A percentile compares a stretch with the other conserved stretches of the same genome.
phyloP scores from a whole-genome alignment of 2,113 vertebrate genomes.

The Lonchura striata region DNA sequence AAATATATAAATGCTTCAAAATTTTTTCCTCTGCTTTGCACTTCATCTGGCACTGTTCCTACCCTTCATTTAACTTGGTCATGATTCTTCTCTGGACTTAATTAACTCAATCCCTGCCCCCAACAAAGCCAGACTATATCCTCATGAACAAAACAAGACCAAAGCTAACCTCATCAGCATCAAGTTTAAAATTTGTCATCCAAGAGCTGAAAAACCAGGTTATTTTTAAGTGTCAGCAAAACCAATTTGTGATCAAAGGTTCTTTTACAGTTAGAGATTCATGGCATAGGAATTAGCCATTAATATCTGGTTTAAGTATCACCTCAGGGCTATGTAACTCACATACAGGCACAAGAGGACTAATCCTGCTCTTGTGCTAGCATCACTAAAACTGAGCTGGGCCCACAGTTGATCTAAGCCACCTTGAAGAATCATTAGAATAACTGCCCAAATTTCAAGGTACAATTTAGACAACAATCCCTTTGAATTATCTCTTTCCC shows the following conservation, averaged over 20 bases:
- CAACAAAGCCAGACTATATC: not conserved
- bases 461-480: not conserved
- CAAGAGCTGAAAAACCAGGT: not conserved
- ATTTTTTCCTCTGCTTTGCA: not conserved
- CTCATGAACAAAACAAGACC: not conserved
- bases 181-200: not conserved
- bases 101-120: not conserved
- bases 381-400: not conserved
- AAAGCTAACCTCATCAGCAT: not conserved
- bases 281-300: not conserved
- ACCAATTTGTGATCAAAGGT: not conserved
- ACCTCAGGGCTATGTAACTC: not conserved
- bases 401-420: not conserved
- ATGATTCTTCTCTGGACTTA: not conserved
- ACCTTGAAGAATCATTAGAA: not conserved
- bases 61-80: not conserved
- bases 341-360: rapidly evolving
- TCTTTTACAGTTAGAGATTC: not conserved
- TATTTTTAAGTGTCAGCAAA: not conserved
- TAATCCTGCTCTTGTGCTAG: not conserved
- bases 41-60: not conserved
- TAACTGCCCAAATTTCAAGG: not conserved
- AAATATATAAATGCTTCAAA: not conserved
- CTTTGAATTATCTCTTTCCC: not conserved
- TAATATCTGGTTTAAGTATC: not conserved